phyloP scores from a whole-genome alignment of 23 tunicate species.

The Trididemnum clinides region DNA sequence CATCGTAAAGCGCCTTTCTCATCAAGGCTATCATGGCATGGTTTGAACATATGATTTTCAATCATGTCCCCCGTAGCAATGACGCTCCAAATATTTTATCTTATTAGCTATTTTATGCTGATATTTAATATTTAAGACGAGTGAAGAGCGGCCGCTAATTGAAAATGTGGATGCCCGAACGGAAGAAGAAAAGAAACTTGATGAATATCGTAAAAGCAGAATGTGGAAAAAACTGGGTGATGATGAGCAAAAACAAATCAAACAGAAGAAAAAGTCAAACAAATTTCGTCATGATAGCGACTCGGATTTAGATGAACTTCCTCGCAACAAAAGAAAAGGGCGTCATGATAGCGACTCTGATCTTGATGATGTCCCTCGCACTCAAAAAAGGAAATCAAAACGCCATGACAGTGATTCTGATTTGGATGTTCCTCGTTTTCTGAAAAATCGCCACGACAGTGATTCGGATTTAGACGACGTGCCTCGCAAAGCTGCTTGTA shows the following conservation, averaged over 20 bases:
- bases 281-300: conserved; percentile 36
- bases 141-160: conserved; percentile 76
- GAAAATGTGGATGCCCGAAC: conserved; percentile 72
- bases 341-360: conserved; percentile 71
- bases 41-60: no score
- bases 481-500: no score
- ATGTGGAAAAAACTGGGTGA: conserved; percentile 71
- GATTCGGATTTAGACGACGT: conserved; percentile 27
- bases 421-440: conserved; percentile 34
- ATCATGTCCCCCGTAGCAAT: no score
- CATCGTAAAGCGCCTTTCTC: no score
- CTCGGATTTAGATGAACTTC: conserved; percentile 28
- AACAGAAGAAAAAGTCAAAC: background rate
- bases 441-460: conserved; percentile 4
- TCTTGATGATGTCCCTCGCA: conserved; percentile 38
- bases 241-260: background rate
- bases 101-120: background rate
- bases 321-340: background rate
- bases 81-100: background rate
- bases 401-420: conserved; percentile 52
- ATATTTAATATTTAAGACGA: conserved; percentile 24
- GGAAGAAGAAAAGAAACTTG: conserved; percentile 68
- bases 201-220: conserved; percentile 57
- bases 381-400: background rate
- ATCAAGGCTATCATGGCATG: no score